Base-by-base conservation (phyloP, 1,140 invertebrate genomes). In the Zaprionus kolodkinae region DNA sequence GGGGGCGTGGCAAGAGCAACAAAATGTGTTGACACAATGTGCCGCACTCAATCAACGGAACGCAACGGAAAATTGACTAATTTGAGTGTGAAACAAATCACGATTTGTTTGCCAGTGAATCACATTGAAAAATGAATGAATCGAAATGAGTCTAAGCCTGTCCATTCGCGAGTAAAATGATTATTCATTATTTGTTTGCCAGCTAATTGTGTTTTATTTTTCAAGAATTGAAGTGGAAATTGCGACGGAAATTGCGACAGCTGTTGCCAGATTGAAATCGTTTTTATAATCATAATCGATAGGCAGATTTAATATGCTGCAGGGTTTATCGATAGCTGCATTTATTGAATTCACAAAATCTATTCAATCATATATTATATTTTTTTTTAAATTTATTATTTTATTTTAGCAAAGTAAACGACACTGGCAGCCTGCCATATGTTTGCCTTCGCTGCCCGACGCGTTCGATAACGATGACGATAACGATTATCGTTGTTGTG, bases 11-110 rank as follows among this genome's bases (percentile, higher is more conserved):
- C n/a, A n/a, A n/a, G n/a, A n/a, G 61, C 40, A 57, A 67, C 63
- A 55, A 62, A 61, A 68, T 68, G 40, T 45, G 40, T 45, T 15
- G 55, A 57, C 65, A 12, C 35, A 27, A 33, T 48, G 36, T 68
- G 73, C 60, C 57, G 62, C 43, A 59, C 72, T 33, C 40, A 66
- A 71, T 59, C 57, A 50, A 50, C n/a, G 25, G 74, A 72, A 76
- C 21, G 59, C 66, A 69, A 71, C 72, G 40, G 21, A 45, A 65
- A 72, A 65, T 72, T 70, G 66, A 63, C 78, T 81, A 85, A 84
- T 85, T 84, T 81, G 54, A 78, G 65, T 79, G 65, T 79, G 82
- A 35, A 86, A 63, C 81, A 68, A 80, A 84, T 85, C 70, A 59
- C 56, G 78, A 81, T 72, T 76, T 76, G 68, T 76, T 84, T 76